Evolutionary conservation across 23 tunicate genomes (phyloP), one percentile per base, ranked within the genome.

Genomic region (Trididemnum miniatum): DNA sequence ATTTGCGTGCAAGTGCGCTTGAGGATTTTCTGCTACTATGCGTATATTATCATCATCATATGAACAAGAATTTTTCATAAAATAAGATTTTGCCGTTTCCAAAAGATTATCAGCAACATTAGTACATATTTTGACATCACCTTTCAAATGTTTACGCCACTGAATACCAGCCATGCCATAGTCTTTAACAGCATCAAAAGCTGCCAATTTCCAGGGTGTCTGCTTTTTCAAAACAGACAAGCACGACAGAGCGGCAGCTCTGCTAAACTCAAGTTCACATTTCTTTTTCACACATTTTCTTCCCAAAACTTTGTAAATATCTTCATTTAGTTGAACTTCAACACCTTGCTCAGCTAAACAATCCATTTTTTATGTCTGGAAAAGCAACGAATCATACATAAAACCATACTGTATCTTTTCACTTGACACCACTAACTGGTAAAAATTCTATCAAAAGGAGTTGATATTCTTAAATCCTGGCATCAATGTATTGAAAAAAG

Each of bases 111-210:
- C 60, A 26, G 83, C 72, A 12, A 38, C 63, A 74, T 93, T 93
- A 1, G 84, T 31, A 15, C 37, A 71, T 3, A 93, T 77, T 31
- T 65, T 51, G 30, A 93, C 80, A 22, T 81, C 30, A 31, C 39
- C 23, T 18, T 54, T 65, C 0, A 84, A 72, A 51, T 65, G 77
- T 30, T 65, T 59, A 2, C 22, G 31, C 93, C 93, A 93, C 39
- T 89, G 84, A 0, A 80, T 9, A 25, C 88, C 89, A 15, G 98
- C 86, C 31, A 87, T 44, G n/a, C 89, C 92, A 52, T 84, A 52
- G n/a, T 63, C 84, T 34, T 71, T 49, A 35, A 81, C 39, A 5
- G 88, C 93, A 38, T 93, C 98, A 73, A 88, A 25, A 84, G 83
- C 83, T 9, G 65, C 24, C 1, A 82, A 76, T 34, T 51, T 23